Base-by-base conservation (phyloP, 2,888 invertebrate species). In the Melieria picta region DNA sequence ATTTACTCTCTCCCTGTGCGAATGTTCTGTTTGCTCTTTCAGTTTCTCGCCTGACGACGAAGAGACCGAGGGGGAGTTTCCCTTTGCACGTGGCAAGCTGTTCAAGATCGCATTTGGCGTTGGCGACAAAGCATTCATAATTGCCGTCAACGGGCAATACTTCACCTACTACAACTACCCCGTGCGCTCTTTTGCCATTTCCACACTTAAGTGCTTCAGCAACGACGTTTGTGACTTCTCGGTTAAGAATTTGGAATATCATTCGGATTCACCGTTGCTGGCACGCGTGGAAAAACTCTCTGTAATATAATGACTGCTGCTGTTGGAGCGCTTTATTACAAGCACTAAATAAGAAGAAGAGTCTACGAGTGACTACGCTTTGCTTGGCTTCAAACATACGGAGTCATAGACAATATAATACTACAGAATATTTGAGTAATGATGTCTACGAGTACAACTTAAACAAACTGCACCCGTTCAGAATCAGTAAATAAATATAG, bases 161-260 rank as follows among this genome's bases (percentile, higher is more conserved):
- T 87, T 84, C 48, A 87, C 85, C 16, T 87, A 87, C 60, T 86
- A 85, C 71, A 86, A 86, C 67, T 87, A 83, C 72, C 87, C 87
- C 0, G 76, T 83, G 10, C 82, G 80, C 13, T 79, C 80, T 1
- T 86, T 86, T 73, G 80, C 85, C 48, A 85, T 86, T 43, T 86
- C 86, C 4, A 86, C 86, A 0, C 74, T 86, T 1, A 86, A 86
- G 72, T 86, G 86, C 67, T 81, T 82, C 48, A 83, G 83, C 65
- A 86, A 85, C 69, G 81, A 81, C 55, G 79, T 80, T 43, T 84
- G 84, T 3, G 87, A 86, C 70, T 85, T 86, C 65, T 74, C 82
- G 0, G 83, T 86, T 0, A 78, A 81, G 43, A 84, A 80, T 71
- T 75, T 86, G 73, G 87, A 86, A 69, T 86, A 87, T 71, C 86